Conservation (phyloP, 2,113 vertebrate genomes). For the Syngnathus typhle region DNA sequence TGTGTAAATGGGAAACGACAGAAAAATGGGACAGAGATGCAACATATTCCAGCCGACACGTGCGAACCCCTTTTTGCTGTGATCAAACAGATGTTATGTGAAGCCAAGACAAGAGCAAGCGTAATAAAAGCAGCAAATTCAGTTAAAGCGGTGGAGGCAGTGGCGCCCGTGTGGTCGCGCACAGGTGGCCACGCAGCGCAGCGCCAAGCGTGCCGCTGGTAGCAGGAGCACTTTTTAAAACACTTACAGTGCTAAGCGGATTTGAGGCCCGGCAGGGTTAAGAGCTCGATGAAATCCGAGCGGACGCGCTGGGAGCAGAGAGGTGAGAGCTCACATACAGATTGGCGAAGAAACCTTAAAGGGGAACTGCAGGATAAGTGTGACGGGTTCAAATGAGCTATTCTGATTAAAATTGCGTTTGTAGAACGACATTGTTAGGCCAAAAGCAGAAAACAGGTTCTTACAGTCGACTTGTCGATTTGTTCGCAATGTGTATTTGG, state of each 20-base stretch:
- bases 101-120: slow-evolving; percentile 32
- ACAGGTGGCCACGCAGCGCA: slow-evolving; percentile 25
- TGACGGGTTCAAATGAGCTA: too few relatives aligned
- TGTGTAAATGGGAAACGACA: not conserved
- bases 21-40: not conserved
- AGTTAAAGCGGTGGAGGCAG: slow-evolving; percentile 36
- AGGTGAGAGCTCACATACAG: slow-evolving; percentile 67
- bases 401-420: too few relatives aligned
- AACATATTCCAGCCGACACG: not conserved
- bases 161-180: slow-evolving; percentile 30
- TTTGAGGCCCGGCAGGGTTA: slow-evolving; percentile 66
- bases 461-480: not conserved
- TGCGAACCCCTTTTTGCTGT: slow-evolving; percentile 44
- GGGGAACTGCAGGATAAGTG: slow-evolving; percentile 6
- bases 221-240: slow-evolving; percentile 63
- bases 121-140: slow-evolving; percentile 43
- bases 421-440: too few relatives aligned
- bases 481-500: not conserved
- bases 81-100: slow-evolving; percentile 57
- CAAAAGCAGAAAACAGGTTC: too few relatives aligned
- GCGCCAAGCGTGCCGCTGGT: slow-evolving; percentile 42
- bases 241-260: slow-evolving; percentile 67
- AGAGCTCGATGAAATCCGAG: slow-evolving; percentile 63
- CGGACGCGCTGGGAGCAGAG: slow-evolving; percentile 49
- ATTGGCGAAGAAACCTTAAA: slow-evolving; percentile 59